Evolutionary conservation across 2,888 invertebrate genomes (phyloP), one percentile per base, ranked within the genome.

Genomic region (Microdon myrmicae): DNA sequence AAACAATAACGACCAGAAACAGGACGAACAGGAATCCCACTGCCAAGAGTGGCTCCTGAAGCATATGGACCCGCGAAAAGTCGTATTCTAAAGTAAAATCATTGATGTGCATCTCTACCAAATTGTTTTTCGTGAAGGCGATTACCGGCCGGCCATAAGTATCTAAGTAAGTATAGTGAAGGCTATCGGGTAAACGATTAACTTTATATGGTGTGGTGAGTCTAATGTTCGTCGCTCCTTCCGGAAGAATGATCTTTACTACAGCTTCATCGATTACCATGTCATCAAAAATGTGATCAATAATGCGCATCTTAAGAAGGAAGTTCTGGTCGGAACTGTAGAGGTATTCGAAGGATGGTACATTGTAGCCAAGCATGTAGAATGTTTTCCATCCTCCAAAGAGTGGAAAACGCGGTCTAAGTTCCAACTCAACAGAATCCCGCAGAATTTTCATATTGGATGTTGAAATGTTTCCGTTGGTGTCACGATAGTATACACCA

Each of bases 371-470:
- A 34, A 99, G 83, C 28, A 90, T 90, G 80, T 99, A 99, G 71
- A 94, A 93, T 5, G 96, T 97, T 79, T 92, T 94, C 99, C 99
- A 99, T 8, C 99, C 99, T 47, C 99, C 99, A 79, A 98, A 99
- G 3, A 99, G 83, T 2, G 99, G 99, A 79, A 97, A 99, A 71
- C 99, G 84, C 0, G 98, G 99, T 38, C 95, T 85, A n/a, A 99
- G 83, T 73, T 97, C 97, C 3, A 99, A 81, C 74, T 99, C 97
- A 4, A 98, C 95, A 25, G 94, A 90, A 75, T 98, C 96, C 69
- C 92, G 92, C 70, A 90, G 85, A 14, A 90, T 82, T 68, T 90
- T 86, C 82, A 98, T 90, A 77, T 94, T 90, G 1, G 96, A 96
- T 6, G 99, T 99, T 1, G 97, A 98, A 73, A 99, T 99, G 79